phyloP scores from a whole-genome alignment of 2,888 invertebrate species.

The Drosophila buzzatii region DNA sequence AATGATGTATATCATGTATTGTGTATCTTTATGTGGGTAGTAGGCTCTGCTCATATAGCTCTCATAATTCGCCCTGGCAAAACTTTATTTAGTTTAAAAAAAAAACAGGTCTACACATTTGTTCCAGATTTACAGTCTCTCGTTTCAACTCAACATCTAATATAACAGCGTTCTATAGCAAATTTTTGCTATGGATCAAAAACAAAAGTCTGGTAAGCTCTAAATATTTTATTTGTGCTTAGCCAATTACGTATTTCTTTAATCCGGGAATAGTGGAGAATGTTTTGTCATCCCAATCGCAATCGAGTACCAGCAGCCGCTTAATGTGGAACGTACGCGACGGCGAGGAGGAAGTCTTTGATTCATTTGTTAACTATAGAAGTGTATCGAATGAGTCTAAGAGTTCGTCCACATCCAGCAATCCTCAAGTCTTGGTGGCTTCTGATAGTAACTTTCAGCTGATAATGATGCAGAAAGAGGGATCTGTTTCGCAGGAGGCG shows the following conservation, averaged over 20 bases:
- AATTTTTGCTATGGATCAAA: conserved; percentile 48
- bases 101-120: conserved; percentile 17
- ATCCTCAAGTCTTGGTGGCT: neutral
- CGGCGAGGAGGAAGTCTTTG: conserved; percentile 60
- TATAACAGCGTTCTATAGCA: conserved; percentile 16
- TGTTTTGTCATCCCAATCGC: conserved; percentile 42
- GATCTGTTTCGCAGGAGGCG: neutral
- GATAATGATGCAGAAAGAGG: conserved; percentile 10
- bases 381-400: conserved; percentile 10
- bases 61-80: neutral
- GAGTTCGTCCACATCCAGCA: conserved; percentile 9
- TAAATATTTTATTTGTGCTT: neutral
- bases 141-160: conserved; percentile 25
- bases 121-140: conserved; percentile 24
- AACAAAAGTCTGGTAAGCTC: conserved; percentile 59
- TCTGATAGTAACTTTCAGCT: conserved; percentile 6
- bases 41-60: conserved; percentile 30
- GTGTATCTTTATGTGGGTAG: neutral
- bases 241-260: neutral
- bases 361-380: conserved; percentile 64
- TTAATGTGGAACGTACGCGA: conserved; percentile 60
- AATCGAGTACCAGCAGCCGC: conserved; percentile 58
- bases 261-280: conserved; percentile 34
- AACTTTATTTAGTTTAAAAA: conserved; percentile 16
- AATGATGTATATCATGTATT: neutral